Base-by-base conservation (phyloP, 2,888 invertebrate genomes). In the Lutraria lutraria region DNA sequence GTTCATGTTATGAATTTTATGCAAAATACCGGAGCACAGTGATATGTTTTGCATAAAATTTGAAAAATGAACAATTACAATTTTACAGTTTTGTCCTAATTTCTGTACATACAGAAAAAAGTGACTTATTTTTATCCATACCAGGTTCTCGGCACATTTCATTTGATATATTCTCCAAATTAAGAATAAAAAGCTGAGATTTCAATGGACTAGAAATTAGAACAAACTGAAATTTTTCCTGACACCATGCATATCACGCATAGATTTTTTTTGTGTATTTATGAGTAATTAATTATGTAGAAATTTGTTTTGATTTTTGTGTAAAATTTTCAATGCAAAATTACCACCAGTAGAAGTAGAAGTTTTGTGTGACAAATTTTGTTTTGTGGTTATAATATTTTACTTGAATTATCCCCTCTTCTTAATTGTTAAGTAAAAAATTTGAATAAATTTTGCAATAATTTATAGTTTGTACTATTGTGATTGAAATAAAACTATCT, bases 291-390 rank as follows among this genome's bases (percentile, higher is more conserved):
- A 25, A 68, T 68, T 60, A 25, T 25, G n/a, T 68, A 25, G 63
- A n/a, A 25, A 68, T 68, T 68, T 68, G 63, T 25, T 25, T 68
- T 68, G 43, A 43, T 60, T 60, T 60, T 25, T 68, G 25, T 25
- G 63, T 68, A 68, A 68, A 68, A 68, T 68, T n/a, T 68, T 68
- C 63, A n/a, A 25, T 68, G 34, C 76, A 76, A 76, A 76, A 76
- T 76, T 31, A 76, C 76, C 29, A 34, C 34, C 76, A 34, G 31
- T 76, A 76, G 34, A n/a, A 31, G 76, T 76, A 76, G 34, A 6
- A 19, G 31, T 76, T 76, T 76, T 13, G 31, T 76, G 76, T 76
- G 76, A 31, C 31, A 76, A 76, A 31, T 34, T 76, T 76, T 31
- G 29, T 76, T 76, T 76, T 31, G 76, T 76, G 2, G 13, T 76